Evolutionary conservation across 2,888 invertebrate species (phyloP).

Genomic region (Tetropium fuscum): DNA sequence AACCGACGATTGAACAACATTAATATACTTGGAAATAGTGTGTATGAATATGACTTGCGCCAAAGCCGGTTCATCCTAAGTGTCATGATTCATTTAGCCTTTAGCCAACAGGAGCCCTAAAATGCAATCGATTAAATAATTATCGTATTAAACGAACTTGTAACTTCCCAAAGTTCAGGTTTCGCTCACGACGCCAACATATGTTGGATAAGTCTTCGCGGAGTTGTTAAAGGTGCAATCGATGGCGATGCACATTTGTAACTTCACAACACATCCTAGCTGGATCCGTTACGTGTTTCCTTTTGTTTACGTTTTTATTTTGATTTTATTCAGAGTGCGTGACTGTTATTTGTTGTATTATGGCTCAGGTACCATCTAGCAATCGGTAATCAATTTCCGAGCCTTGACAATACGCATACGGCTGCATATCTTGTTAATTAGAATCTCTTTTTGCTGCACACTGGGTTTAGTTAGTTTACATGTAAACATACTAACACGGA

Average conservation of each 20-base stretch:
- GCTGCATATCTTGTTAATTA: constrained; percentile 10
- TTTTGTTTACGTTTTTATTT: too few relatives aligned
- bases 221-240: too few relatives aligned
- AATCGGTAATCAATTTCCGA: neutral
- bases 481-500: constrained; percentile 20
- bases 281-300: too few relatives aligned
- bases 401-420: neutral
- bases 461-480: constrained; percentile 14
- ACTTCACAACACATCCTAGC: too few relatives aligned
- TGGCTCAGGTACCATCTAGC: neutral
- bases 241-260: too few relatives aligned
- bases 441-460: constrained; percentile 7
- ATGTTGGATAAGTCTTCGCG: too few relatives aligned
- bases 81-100: constrained; percentile 16
- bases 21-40: too few relatives aligned
- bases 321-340: too few relatives aligned
- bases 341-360: neutral
- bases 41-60: too few relatives aligned
- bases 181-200: too few relatives aligned
- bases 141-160: constrained; percentile 25
- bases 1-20: too few relatives aligned
- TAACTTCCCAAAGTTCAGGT: constrained; percentile 19
- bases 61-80: constrained; percentile 11
- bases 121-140: constrained; percentile 26
- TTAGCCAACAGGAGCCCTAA: constrained; percentile 20